A percentile compares a stretch with the other conserved stretches of the same genome.
These are phyloP conservation scores for Oostethus manadensis DNA, from an alignment of 2,113 vertebrate species.

Conservation along the genomic window DNA sequence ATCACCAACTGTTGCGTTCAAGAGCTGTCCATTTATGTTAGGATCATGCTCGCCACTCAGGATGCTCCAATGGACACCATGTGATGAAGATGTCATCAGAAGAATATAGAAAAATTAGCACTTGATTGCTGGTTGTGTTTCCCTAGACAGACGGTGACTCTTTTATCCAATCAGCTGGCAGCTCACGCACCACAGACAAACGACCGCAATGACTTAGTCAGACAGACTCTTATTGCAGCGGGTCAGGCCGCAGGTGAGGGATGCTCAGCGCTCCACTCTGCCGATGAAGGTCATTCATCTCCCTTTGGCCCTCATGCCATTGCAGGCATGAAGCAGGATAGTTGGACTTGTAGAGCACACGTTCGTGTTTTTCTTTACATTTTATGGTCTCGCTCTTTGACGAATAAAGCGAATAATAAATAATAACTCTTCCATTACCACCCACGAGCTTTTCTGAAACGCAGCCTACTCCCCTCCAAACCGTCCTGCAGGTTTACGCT, in stretches of 20 bases:
- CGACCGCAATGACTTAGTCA: conserved; percentile 59
- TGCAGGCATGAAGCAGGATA: conserved; percentile 12
- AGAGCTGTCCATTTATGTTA: conserved; percentile 13
- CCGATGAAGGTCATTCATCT: conserved; percentile 64
- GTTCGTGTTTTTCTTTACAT: not conserved
- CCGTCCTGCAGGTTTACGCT: too few species aligned
- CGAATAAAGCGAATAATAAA: too few species aligned
- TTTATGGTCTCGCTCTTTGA: not conserved
- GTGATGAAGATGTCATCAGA: conserved; percentile 5
- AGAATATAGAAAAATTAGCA: not conserved
- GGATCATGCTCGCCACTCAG: conserved; percentile 2
- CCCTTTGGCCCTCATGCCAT: conserved; percentile 29
- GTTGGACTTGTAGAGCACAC: not conserved
- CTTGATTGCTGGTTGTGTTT: not conserved
- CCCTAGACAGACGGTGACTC: not conserved
- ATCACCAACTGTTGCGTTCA: conserved; percentile 20
- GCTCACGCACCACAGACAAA: conserved; percentile 46
- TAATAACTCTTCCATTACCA: too few species aligned
- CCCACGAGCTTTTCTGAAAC: too few species aligned
- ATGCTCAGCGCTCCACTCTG: conserved; percentile 22
- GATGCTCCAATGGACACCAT: not conserved
- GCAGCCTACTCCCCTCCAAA: too few species aligned
- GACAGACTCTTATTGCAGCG: conserved; percentile 60
- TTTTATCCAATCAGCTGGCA: conserved; percentile 18
- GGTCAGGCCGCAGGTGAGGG: conserved; percentile 43